Evolutionary conservation across 1,140 invertebrate species (phyloP).

Genomic region (Mesaphorura yosii): DNA sequence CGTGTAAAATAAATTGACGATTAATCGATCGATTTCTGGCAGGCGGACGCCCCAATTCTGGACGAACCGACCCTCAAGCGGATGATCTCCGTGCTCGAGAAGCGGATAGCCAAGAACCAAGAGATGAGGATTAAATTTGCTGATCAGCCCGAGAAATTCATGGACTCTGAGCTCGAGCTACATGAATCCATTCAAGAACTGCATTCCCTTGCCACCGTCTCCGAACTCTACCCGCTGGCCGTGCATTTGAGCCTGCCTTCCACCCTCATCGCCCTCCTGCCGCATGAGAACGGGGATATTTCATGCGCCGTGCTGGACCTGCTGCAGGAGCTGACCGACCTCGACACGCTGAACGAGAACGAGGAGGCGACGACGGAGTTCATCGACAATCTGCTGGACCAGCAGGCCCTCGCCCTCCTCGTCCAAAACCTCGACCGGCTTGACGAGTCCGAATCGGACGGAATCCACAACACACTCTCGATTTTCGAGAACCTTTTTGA

Average conservation of each 20-base stretch:
- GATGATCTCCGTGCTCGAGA: constrained; percentile 84
- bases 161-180: constrained; percentile 96
- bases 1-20: not conserved
- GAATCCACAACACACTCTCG: constrained; percentile 85
- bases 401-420: constrained; percentile 79
- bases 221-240: constrained; percentile 83
- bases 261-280: constrained; percentile 79
- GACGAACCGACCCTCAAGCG: constrained; percentile 80
- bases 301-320: constrained; percentile 69
- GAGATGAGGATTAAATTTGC: constrained; percentile 98
- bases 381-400: constrained; percentile 66
- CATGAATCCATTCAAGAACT: constrained; percentile 86
- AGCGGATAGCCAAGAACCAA: constrained; percentile 84
- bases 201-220: constrained; percentile 85
- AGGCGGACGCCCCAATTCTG: constrained; percentile 44
- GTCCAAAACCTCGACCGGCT: constrained; percentile 87
- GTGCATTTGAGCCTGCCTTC: constrained; percentile 80
- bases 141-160: constrained; percentile 95
- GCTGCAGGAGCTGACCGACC: constrained; percentile 86
- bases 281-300: constrained; percentile 95
- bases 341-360: constrained; percentile 87
- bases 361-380: constrained; percentile 64
- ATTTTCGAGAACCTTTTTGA: constrained; percentile 89
- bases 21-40: not conserved
- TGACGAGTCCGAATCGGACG: constrained; percentile 88